Conservation (phyloP, 2,888 invertebrate genomes). For the Leptinotarsa rubiginosa region DNA sequence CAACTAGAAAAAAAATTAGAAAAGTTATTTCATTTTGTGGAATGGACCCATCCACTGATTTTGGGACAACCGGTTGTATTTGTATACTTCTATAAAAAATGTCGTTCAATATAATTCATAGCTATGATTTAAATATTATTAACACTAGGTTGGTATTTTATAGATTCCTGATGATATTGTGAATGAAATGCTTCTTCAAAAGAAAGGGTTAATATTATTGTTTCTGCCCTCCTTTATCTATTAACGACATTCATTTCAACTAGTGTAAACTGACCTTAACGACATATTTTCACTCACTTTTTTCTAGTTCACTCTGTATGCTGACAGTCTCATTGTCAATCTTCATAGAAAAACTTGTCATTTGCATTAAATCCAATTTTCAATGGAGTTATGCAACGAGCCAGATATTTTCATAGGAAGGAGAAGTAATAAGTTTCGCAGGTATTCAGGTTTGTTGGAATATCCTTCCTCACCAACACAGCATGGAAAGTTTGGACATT, state of each 20-base stretch:
- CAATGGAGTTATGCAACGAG: not conserved
- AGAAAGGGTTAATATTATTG: too few relatives aligned
- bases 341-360: not conserved
- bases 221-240: not conserved
- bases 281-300: not conserved
- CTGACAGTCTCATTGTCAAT: constrained; percentile 1
- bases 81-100: too few relatives aligned
- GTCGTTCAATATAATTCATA: too few relatives aligned
- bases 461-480: not conserved
- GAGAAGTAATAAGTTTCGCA: not conserved
- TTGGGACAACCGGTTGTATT: too few relatives aligned
- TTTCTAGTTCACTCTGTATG: not conserved
- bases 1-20: constrained; percentile 72
- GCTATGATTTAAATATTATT: too few relatives aligned
- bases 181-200: too few relatives aligned
- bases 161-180: too few relatives aligned
- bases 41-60: too few relatives aligned
- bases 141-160: too few relatives aligned
- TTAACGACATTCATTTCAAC: not conserved
- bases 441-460: constrained; percentile 10
- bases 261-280: not conserved
- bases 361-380: not conserved
- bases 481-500: not conserved
- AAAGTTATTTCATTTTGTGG: not conserved
- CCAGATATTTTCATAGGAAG: constrained; percentile 18